A percentile compares a stretch with the other conserved stretches of the same genome.
phyloP scores from a whole-genome alignment of 2,113 vertebrate species.

The Nerophis ophidion region DNA sequence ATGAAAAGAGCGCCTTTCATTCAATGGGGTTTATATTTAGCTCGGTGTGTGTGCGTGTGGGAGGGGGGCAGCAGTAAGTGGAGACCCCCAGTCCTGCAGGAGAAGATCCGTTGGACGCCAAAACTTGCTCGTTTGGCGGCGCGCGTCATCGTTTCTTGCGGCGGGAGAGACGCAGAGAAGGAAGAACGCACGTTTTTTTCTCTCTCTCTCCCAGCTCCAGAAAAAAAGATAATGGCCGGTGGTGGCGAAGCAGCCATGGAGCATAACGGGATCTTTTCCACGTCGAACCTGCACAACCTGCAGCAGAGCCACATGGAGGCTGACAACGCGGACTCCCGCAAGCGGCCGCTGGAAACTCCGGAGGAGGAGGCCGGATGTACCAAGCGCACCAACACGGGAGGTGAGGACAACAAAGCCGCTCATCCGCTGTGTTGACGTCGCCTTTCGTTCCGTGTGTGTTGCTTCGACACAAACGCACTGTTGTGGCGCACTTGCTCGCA shows the following conservation, averaged over 20 bases:
- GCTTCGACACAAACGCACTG: background rate
- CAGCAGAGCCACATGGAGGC: conserved; percentile 77
- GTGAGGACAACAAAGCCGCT: conserved; percentile 61
- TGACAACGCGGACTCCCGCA: conserved; percentile 79
- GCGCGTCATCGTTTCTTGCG: conserved; percentile 42
- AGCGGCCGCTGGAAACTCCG: conserved; percentile 80
- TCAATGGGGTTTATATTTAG: conserved; percentile 62
- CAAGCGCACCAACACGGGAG: conserved; percentile 83
- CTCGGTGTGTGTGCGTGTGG: conserved; percentile 12
- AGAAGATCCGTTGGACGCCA: conserved; percentile 22
- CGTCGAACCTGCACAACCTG: conserved; percentile 56
- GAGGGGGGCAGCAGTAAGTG: conserved; percentile 33
- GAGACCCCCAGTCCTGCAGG: conserved; percentile 29
- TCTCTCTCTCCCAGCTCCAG: conserved; percentile 24
- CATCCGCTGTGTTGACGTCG: conserved; percentile 3
- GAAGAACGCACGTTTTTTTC: conserved; percentile 39
- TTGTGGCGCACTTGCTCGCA: background rate
- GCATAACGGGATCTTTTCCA: conserved; percentile 71
- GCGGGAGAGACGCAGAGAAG: conserved; percentile 4
- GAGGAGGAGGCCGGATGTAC: conserved; percentile 80
- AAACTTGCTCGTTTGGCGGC: conserved; percentile 32
- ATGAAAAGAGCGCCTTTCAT: conserved; percentile 55
- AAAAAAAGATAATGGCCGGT: conserved; percentile 72
- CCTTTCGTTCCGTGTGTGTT: too few species aligned
- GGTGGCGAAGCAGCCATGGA: conserved; percentile 66